phyloP scores from a whole-genome alignment of 2,113 vertebrate species.

The Bambusicola thoracicus region DNA sequence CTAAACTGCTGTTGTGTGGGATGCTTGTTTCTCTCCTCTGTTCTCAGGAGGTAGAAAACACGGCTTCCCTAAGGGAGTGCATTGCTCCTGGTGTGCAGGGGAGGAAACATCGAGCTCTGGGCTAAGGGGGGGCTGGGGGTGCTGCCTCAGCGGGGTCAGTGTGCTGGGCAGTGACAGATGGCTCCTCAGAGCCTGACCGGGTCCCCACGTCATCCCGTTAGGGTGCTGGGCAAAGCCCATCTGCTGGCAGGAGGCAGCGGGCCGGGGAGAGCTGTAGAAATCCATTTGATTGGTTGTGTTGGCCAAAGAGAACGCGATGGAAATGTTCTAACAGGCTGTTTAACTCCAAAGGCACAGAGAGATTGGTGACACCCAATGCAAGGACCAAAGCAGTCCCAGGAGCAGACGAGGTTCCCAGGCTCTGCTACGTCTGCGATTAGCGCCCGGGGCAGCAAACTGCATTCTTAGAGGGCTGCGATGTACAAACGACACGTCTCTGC shows the following conservation, averaged over 20 bases:
- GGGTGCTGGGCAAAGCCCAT: not conserved
- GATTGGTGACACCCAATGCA: not conserved
- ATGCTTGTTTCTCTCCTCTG: not conserved
- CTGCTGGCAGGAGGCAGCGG: not conserved
- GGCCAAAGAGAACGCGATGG: not conserved
- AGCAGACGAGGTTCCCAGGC: not conserved
- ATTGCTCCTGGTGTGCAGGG: not conserved
- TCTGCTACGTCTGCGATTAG: not conserved
- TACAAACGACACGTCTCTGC: not conserved
- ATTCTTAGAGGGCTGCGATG: not conserved
- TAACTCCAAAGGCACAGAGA: not conserved
- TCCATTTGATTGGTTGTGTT: not conserved
- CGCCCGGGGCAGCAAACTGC: not conserved
- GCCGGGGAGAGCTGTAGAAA: not conserved
- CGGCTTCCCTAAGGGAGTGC: not conserved
- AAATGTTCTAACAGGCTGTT: not conserved
- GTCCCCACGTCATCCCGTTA: not conserved
- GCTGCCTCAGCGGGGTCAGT: accelerated
- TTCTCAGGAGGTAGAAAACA: not conserved
- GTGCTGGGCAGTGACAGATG: not conserved
- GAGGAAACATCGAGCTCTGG: not conserved
- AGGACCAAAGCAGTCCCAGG: not conserved
- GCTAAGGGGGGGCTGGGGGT: not conserved
- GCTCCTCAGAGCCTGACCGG: accelerated
- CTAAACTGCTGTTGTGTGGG: not conserved